Conservation (phyloP, 2,113 vertebrate species). For the Anhinga anhinga region DNA sequence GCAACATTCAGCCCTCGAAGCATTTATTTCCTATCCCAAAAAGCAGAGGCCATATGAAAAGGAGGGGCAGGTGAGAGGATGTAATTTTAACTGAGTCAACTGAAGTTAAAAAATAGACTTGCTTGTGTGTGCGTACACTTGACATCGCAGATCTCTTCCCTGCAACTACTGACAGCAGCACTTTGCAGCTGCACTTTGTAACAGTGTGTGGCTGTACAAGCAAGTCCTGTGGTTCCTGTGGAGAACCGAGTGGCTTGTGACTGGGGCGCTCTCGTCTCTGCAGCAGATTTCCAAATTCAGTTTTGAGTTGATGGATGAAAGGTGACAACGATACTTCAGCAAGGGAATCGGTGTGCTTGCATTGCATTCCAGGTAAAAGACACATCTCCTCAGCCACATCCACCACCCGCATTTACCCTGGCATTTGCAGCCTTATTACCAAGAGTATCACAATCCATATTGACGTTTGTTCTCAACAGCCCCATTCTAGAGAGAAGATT, state of each 20-base stretch:
- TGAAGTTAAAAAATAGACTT: background rate
- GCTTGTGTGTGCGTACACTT: background rate
- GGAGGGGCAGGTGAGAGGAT: background rate
- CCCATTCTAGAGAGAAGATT: background rate
- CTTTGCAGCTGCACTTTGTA: background rate
- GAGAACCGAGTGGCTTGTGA: background rate
- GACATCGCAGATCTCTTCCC: background rate
- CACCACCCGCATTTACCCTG: background rate
- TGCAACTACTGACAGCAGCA: background rate
- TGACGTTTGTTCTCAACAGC: background rate
- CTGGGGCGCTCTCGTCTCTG: background rate
- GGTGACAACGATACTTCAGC: background rate
- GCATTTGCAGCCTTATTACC: background rate
- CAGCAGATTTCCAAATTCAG: background rate
- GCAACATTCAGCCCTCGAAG: background rate
- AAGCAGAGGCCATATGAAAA: background rate
- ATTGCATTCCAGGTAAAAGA: background rate
- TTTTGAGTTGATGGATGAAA: background rate
- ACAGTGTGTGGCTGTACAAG: too few species aligned
- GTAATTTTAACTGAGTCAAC: background rate
- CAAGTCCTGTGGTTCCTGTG: background rate
- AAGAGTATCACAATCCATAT: background rate
- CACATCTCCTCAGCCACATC: background rate
- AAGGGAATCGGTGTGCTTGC: background rate
- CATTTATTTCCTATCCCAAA: background rate